phyloP scores from a whole-genome alignment of 2,888 invertebrate species.

The Leistus spinibarbis region DNA sequence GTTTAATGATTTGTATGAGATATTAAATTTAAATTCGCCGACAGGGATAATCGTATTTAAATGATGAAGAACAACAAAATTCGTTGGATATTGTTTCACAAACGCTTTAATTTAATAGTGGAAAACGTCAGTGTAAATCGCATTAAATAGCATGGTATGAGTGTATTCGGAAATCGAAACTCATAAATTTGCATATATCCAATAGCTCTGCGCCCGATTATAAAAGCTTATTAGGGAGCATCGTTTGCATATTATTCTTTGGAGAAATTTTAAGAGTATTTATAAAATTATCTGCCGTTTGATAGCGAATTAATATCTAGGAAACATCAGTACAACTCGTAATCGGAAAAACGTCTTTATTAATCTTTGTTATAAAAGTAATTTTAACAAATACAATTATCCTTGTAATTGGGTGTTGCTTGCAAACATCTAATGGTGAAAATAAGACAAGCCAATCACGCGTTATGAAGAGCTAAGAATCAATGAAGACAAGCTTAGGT shows the following conservation, averaged over 20 bases:
- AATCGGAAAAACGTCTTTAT: not conserved
- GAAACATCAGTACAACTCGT: not conserved
- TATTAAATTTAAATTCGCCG: not conserved
- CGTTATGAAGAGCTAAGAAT: too few species aligned
- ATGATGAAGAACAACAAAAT: not conserved
- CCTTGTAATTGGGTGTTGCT: too few species aligned
- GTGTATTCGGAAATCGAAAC: not conserved
- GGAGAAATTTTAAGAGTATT: not conserved
- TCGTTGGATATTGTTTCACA: not conserved
- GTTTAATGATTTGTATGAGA: not conserved
- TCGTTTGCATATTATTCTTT: not conserved
- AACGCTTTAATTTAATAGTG: not conserved
- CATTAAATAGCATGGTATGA: not conserved
- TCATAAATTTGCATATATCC: not conserved
- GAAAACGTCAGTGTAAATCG: not conserved
- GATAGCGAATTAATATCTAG: not conserved
- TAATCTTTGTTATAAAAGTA: too few species aligned
- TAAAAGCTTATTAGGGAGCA: not conserved
- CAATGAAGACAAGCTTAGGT: too few species aligned
- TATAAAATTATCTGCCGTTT: not conserved
- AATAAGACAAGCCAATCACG: too few species aligned
- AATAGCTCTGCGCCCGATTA: not conserved
- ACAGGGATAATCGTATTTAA: not conserved
- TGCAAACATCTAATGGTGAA: too few species aligned
- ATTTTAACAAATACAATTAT: too few species aligned